phyloP scores from a whole-genome alignment of 1,140 invertebrate genomes.

The Sycophaga agraensis region DNA sequence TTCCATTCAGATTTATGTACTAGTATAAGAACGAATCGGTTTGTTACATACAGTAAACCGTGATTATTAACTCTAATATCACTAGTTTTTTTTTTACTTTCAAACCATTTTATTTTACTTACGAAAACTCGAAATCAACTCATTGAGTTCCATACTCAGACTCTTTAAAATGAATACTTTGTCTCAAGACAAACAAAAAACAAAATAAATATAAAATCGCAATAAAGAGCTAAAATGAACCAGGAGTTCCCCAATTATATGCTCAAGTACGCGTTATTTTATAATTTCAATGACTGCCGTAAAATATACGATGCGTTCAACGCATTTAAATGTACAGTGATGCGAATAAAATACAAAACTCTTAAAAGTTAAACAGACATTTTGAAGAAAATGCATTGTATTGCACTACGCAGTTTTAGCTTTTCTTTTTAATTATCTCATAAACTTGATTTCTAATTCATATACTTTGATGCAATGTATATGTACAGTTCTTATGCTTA shows the following conservation, averaged over 20 bases:
- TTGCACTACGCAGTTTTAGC: slow-evolving; percentile 11
- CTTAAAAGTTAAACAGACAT: neutral
- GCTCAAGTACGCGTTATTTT: neutral
- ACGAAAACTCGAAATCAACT: neutral
- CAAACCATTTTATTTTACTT: neutral
- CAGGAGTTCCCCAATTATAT: neutral
- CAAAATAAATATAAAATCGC: neutral
- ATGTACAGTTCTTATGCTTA: slow-evolving; percentile 2
- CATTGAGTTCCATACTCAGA: neutral
- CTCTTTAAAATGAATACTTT: slow-evolving; percentile 4
- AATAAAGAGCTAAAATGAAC: neutral
- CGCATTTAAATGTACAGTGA: slow-evolving; percentile 12
- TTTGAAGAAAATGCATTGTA: slow-evolving; percentile 14
- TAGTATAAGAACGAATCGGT: neutral
- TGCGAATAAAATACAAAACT: neutral
- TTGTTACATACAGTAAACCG: neutral
- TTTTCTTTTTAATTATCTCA: neutral
- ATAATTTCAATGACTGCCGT: neutral
- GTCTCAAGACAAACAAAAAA: neutral
- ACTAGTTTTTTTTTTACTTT: slow-evolving; percentile 10
- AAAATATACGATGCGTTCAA: slow-evolving; percentile 20
- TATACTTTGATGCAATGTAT: slow-evolving; percentile 24
- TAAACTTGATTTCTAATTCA: neutral
- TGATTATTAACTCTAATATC: slow-evolving; percentile 12
- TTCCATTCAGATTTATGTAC: neutral